Conservation (phyloP, 2,888 invertebrate genomes). For the Synanthedon andrenaeformis region DNA sequence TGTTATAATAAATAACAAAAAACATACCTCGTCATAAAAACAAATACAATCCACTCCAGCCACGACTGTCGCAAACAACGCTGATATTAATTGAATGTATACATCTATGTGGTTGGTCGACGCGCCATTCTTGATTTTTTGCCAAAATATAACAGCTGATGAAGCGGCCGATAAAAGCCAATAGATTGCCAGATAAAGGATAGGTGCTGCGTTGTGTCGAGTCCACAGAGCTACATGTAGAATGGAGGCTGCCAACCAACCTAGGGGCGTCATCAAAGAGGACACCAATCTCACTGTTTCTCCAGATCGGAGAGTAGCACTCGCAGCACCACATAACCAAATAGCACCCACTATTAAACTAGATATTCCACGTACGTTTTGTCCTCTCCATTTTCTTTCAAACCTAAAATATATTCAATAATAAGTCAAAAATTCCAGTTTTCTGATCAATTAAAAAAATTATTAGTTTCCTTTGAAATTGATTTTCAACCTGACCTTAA, state of each 20-base stretch:
- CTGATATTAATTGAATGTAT: constrained; percentile 37
- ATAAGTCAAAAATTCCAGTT: background rate
- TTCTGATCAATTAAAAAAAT: no score
- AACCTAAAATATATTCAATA: constrained; percentile 12
- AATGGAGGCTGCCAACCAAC: constrained; percentile 52
- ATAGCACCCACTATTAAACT: constrained; percentile 35
- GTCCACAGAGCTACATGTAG: constrained; percentile 53
- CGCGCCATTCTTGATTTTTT: constrained; percentile 21
- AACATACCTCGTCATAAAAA: constrained; percentile 57
- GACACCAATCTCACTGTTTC: constrained; percentile 38
- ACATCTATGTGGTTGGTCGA: constrained; percentile 29
- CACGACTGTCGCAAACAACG: constrained; percentile 34
- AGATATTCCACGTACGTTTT: constrained; percentile 44
- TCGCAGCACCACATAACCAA: constrained; percentile 46
- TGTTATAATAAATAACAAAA: background rate
- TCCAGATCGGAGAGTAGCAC: constrained; percentile 32
- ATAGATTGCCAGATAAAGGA: constrained; percentile 57
- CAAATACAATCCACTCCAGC: constrained; percentile 46
- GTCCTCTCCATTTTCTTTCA: constrained; percentile 42
- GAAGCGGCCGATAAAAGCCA: constrained; percentile 47
- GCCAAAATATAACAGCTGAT: constrained; percentile 37
- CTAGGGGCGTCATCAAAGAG: constrained; percentile 40
- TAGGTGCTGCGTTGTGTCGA: constrained; percentile 45
- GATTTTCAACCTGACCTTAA: background rate
- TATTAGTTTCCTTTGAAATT: no score